phyloP scores from a whole-genome alignment of 2,797 vertebrate species.

The Xenentodon cancila region DNA sequence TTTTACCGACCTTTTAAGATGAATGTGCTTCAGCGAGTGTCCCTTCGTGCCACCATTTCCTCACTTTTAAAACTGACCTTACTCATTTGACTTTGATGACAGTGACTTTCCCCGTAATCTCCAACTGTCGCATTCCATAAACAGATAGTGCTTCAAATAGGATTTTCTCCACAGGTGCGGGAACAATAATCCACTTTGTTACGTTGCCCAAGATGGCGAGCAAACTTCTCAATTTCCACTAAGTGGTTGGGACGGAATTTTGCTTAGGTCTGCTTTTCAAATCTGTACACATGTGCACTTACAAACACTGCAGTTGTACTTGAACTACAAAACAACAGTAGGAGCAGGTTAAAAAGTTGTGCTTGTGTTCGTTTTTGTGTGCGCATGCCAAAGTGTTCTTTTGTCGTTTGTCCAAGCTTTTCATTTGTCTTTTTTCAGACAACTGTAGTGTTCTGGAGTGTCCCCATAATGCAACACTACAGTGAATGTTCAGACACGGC shows the following conservation, averaged over 20 bases:
- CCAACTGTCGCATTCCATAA: conserved; percentile 67
- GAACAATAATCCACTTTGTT: conserved; percentile 83
- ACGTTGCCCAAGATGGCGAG: conserved; percentile 65
- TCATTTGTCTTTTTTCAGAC: conserved; percentile 6
- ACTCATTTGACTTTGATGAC: conserved; percentile 74
- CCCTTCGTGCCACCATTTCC: conserved; percentile 20
- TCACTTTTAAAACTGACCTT: conserved; percentile 64
- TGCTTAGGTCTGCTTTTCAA: conserved; percentile 62
- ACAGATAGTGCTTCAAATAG: conserved; percentile 78
- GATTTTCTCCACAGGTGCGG: conserved; percentile 73
- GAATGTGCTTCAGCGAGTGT: conserved; percentile 10
- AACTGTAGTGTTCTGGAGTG: conserved; percentile 24
- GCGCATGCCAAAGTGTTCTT: neutral
- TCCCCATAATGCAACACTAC: conserved; percentile 34
- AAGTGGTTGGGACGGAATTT: conserved; percentile 69
- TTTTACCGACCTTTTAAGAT: neutral
- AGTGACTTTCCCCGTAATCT: conserved; percentile 63
- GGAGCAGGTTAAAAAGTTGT: neutral
- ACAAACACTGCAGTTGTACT: conserved; percentile 1
- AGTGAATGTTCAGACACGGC: conserved; percentile 34
- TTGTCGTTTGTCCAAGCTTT: conserved; percentile 3
- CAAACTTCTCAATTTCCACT: conserved; percentile 66
- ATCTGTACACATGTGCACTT: conserved; percentile 24
- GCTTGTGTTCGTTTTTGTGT: too few relatives aligned
- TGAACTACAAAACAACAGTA: conserved; percentile 4